Conservation (phyloP, 2,888 invertebrate species). For the Junonia oenone region DNA sequence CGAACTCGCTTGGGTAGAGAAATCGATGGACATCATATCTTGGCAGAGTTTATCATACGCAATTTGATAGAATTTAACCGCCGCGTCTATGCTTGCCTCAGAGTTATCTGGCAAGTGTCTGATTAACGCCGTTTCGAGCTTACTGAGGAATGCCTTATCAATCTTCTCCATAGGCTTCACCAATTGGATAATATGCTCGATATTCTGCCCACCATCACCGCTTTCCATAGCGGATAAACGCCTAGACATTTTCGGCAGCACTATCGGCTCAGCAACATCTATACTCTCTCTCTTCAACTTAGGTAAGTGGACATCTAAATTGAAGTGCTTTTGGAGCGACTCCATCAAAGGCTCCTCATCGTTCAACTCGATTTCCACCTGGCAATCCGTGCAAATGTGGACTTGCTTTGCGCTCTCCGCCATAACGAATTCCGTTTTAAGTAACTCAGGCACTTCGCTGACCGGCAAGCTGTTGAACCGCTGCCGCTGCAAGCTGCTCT, state of each 20-base stretch:
- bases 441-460: conserved; percentile 65
- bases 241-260: conserved; percentile 66
- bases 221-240: conserved; percentile 60
- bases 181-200: conserved; percentile 49
- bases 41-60: conserved; percentile 54
- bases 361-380: conserved; percentile 64
- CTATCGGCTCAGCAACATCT: conserved; percentile 64
- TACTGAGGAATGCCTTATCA: conserved; percentile 52
- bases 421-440: conserved; percentile 57
- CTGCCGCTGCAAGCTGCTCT: conserved; percentile 63
- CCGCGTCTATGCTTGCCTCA: conserved; percentile 61
- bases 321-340: conserved; percentile 66
- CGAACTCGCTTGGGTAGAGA: conserved; percentile 57
- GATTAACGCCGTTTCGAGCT: conserved; percentile 53
- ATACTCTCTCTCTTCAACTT: conserved; percentile 66
- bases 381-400: conserved; percentile 69
- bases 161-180: conserved; percentile 56
- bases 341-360: conserved; percentile 70
- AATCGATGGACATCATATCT: conserved; percentile 55
- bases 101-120: conserved; percentile 65
- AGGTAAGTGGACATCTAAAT: conserved; percentile 56
- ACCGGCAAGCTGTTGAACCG: conserved; percentile 70
- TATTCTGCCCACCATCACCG: conserved; percentile 51
- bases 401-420: conserved; percentile 61
- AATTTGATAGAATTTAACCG: conserved; percentile 59